Evolutionary conservation across 2,888 invertebrate species (phyloP).

Genomic region (Hyppa rectilinea): DNA sequence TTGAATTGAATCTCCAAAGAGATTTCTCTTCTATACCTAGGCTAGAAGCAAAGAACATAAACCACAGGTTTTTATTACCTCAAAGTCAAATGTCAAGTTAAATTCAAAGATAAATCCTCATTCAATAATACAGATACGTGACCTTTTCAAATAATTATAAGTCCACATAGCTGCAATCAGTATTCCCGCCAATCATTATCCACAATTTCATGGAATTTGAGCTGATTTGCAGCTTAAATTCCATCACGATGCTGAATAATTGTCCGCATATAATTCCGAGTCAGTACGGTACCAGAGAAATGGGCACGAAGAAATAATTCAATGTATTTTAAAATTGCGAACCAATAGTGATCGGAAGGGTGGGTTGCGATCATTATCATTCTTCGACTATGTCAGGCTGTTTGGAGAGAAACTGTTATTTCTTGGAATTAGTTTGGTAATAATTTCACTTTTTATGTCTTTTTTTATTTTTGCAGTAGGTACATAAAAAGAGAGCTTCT

Average conservation of each 20-base stretch:
- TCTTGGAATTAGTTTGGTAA: not conserved
- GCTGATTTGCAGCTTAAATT: conserved; percentile 28
- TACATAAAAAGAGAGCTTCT: too few relatives aligned
- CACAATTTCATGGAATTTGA: conserved; percentile 51
- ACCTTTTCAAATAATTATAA: conserved; percentile 19
- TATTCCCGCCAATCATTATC: conserved; percentile 36
- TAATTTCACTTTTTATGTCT: not conserved
- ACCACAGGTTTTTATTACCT: not conserved
- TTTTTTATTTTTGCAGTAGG: not conserved
- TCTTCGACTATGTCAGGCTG: not conserved
- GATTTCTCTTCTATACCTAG: too few relatives aligned
- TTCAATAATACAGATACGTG: not conserved
- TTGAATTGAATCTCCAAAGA: too few relatives aligned
- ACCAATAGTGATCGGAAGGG: conserved; percentile 1
- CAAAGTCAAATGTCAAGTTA: not conserved
- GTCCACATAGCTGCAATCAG: conserved; percentile 18
- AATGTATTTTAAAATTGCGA: conserved; percentile 46
- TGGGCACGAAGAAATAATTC: conserved; percentile 28
- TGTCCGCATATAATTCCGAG: conserved; percentile 35
- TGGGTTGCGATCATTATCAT: conserved; percentile 1
- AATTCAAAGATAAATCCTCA: not conserved
- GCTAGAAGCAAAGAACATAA: not conserved
- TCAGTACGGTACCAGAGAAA: conserved; percentile 27
- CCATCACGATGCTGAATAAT: conserved; percentile 55
- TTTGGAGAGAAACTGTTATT: not conserved